Percentiles rank a stretch among this genome's conserved stretches.
Evolutionary conservation across 2,113 vertebrate genomes (phyloP).

Genomic region (Chaetodon trifascialis): DNA sequence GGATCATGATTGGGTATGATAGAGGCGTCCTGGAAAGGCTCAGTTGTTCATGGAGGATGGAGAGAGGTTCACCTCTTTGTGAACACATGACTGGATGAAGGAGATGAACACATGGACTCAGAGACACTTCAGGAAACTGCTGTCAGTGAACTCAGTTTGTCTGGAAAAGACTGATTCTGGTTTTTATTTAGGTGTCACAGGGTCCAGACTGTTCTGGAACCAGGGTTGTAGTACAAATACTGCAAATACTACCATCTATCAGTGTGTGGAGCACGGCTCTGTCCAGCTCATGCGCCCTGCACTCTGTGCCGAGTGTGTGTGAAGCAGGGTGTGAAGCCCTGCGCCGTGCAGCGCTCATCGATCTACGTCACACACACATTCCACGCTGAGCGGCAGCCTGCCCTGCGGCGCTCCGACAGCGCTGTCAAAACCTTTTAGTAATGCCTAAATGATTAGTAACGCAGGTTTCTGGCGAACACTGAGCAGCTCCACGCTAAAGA

Average conservation of each 20-base stretch:
- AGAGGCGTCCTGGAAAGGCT: too few relatives aligned
- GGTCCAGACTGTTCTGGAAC: too few relatives aligned
- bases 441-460: slow-evolving; percentile 26
- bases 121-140: too few relatives aligned
- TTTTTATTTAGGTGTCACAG: too few relatives aligned
- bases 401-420: slow-evolving; percentile 9
- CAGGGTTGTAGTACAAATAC: neutral
- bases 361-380: slow-evolving; percentile 48
- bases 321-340: neutral
- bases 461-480: neutral
- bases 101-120: too few relatives aligned
- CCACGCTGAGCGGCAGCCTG: slow-evolving; percentile 18
- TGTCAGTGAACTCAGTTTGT: too few relatives aligned
- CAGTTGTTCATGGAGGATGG: too few relatives aligned
- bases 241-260: neutral
- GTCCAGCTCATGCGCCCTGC: neutral
- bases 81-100: too few relatives aligned
- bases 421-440: slow-evolving; percentile 54
- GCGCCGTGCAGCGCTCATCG: neutral
- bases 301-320: slow-evolving; percentile 9
- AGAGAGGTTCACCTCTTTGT: too few relatives aligned
- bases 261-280: neutral
- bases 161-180: too few relatives aligned
- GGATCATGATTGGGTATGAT: too few relatives aligned
- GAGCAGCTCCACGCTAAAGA: neutral